Base-by-base conservation (phyloP, 2,113 vertebrate genomes). In the Thalassarche chlororhynchos region DNA sequence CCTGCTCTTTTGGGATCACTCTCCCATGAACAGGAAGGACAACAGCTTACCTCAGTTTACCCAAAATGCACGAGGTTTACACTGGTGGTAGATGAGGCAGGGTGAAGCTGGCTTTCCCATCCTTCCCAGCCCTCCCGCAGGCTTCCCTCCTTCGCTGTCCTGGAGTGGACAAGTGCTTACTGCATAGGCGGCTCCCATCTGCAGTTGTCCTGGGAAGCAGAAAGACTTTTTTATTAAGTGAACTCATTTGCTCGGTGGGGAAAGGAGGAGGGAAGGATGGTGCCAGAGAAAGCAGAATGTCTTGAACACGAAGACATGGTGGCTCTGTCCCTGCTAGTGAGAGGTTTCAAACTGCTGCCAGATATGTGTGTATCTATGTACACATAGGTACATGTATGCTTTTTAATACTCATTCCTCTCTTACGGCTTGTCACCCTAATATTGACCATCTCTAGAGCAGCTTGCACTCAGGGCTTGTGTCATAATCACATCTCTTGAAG, bases 281-380 rank as follows among this genome's bases (percentile, higher is more conserved):
- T 72, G 38, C 57, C 18, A 19, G 47, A 44, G 57, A 55, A 78
- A 92, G 54, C 29, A 5, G 3, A 46, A 26, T 6, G 5, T 58
- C 38, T 64, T 20, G 72, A 36, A 8, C 9, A 5, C 3, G 13
- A 75, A 36, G 46, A 29, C 42, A 23, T 49, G 40, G 49, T 28
- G 60, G 23, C 31, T 91, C 38, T 74, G 17, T 26, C 72, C 34
- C 24, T 49, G 49, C 58, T 52, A n/a, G 49, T 4, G 17, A 74
- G 64, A 65, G 46, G 17, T 49, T 78, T 68, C 69, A 42, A 19
- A 29, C 9, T 32, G 44, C 55, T 57, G 36, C 38, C 74, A 31
- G 16, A 18, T 3, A 21, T 1, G 8, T 14, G 3, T 42, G 4
- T n/a, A 8, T 25, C 46, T 60, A 1, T 3, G 8, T 34, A 42